phyloP scores from a whole-genome alignment of 2,797 vertebrate species.

The Simalia tracyae region DNA sequence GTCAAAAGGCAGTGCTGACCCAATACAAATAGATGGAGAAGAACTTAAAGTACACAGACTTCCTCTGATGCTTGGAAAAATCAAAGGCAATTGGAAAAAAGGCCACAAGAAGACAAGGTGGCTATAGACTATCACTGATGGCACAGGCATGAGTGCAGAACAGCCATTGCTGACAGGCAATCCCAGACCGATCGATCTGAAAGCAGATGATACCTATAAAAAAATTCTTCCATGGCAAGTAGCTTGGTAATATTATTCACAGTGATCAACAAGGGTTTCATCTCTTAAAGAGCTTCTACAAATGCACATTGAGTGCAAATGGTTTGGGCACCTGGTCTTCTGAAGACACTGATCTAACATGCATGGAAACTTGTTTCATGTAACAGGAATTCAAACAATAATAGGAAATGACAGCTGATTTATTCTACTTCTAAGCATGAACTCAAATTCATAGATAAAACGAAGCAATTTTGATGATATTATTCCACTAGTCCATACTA shows the following conservation, averaged over 20 bases:
- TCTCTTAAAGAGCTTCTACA: not conserved
- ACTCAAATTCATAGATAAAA: not conserved
- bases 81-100: too few species aligned
- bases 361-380: not conserved
- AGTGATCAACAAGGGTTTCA: not conserved
- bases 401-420: not conserved
- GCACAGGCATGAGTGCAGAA: not conserved
- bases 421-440: not conserved
- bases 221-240: not conserved
- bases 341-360: not conserved
- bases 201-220: not conserved
- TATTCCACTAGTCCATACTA: not conserved
- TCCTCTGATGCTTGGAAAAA: too few species aligned
- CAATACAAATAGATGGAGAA: too few species aligned
- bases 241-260: not conserved
- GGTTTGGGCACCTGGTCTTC: not conserved
- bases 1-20: too few species aligned
- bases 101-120: too few species aligned
- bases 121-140: not conserved
- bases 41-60: too few species aligned
- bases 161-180: not conserved
- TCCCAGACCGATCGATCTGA: not conserved
- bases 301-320: not conserved
- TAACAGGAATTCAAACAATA: not conserved
- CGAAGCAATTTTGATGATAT: not conserved